Evolutionary conservation across 2,888 invertebrate species (phyloP).

Genomic region (Volucella zonaria): DNA sequence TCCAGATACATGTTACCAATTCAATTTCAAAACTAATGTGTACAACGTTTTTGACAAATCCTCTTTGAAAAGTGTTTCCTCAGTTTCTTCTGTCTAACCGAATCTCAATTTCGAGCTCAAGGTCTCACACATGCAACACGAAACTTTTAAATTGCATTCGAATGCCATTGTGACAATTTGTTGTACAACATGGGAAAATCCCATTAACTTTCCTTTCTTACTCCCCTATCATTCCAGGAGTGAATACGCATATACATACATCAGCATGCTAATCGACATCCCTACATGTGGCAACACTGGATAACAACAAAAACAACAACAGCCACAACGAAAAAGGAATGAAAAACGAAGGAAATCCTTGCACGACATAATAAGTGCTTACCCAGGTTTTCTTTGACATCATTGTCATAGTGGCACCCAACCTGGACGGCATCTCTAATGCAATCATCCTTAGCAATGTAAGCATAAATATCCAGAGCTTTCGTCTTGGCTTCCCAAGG

Average conservation of each 20-base stretch:
- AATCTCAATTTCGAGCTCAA: background rate
- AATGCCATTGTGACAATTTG: conserved; percentile 41
- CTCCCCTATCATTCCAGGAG: background rate
- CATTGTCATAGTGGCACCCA: conserved; percentile 43
- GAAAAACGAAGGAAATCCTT: background rate
- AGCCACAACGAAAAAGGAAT: background rate
- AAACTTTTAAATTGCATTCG: conserved; percentile 31
- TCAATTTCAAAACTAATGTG: too few relatives aligned
- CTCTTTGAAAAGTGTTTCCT: background rate
- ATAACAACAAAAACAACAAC: conserved; percentile 16
- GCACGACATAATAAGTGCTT: conserved; percentile 66
- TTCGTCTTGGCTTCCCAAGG: conserved; percentile 21
- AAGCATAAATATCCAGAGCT: conserved; percentile 43
- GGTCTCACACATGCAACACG: background rate
- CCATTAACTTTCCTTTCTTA: conserved; percentile 7
- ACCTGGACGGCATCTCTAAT: conserved; percentile 48
- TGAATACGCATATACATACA: background rate
- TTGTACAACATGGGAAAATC: conserved; percentile 22
- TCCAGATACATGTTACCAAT: background rate
- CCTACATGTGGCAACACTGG: conserved; percentile 5
- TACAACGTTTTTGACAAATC: conserved; percentile 19
- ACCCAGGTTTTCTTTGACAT: conserved; percentile 61
- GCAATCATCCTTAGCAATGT: conserved; percentile 56
- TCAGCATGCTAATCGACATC: conserved; percentile 51
- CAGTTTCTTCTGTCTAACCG: background rate